Conservation (phyloP, 2,797 vertebrate species). For the Chrysocyon brachyurus region DNA sequence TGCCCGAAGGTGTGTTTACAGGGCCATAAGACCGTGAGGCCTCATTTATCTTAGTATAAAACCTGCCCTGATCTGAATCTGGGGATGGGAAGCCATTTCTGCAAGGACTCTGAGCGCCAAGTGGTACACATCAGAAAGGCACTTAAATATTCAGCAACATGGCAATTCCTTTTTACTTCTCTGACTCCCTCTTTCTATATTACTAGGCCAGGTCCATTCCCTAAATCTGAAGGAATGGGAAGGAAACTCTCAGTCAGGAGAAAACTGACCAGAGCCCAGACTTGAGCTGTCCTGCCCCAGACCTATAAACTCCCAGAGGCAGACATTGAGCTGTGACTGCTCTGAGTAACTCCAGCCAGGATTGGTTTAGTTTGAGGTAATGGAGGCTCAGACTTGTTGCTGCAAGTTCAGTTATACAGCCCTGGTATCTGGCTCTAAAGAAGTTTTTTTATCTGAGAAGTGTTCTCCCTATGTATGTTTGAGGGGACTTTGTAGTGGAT, state of each 20-base stretch:
- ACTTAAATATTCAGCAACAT: not conserved
- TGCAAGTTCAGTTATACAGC: constrained; percentile 12
- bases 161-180: constrained; percentile 9
- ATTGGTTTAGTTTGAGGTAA: not conserved
- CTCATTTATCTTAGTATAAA: constrained; percentile 37
- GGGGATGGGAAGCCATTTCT: not conserved
- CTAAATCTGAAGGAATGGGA: not conserved
- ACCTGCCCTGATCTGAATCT: not conserved
- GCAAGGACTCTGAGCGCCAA: not conserved
- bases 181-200: not conserved
- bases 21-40: not conserved
- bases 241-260: not conserved
- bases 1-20: not conserved
- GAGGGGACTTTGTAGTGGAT: constrained; percentile 7
- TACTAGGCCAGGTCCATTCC: not conserved
- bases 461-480: not conserved
- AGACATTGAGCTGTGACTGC: not conserved
- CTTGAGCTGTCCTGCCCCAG: not conserved
- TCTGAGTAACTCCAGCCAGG: not conserved
- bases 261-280: constrained; percentile 18
- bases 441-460: constrained; percentile 14
- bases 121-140: constrained; percentile 25
- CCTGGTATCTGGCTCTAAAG: constrained; percentile 31
- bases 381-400: constrained; percentile 8
- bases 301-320: not conserved